phyloP scores from a whole-genome alignment of 2,888 invertebrate species.

The Hemaris fuciformis region DNA sequence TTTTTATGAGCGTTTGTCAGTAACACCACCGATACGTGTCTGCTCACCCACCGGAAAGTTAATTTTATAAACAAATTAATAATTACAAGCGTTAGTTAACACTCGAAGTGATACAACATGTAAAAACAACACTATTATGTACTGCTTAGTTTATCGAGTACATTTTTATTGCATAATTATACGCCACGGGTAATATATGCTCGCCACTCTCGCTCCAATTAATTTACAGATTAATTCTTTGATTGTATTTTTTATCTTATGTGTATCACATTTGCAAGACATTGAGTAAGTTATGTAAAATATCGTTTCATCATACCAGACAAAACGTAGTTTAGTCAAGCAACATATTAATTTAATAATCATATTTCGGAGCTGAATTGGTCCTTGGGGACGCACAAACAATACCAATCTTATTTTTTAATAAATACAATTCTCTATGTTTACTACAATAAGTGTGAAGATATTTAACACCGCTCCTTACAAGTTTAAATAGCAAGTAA shows the following conservation, averaged over 20 bases:
- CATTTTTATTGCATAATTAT: conserved; percentile 14
- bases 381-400: too few relatives aligned
- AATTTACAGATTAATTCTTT: background rate
- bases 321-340: too few relatives aligned
- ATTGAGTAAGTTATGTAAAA: background rate
- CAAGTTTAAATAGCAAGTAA: background rate
- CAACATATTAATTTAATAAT: too few relatives aligned
- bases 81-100: conserved; percentile 57
- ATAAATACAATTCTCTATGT: background rate
- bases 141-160: conserved; percentile 59
- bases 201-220: background rate
- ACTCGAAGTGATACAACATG: conserved; percentile 66
- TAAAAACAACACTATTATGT: conserved; percentile 75
- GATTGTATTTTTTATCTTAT: background rate
- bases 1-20: conserved; percentile 11
- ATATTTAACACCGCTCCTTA: background rate
- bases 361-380: too few relatives aligned
- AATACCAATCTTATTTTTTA: background rate
- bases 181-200: conserved; percentile 2
- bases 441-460: background rate
- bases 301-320: too few relatives aligned
- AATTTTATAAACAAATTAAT: conserved; percentile 72
- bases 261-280: background rate
- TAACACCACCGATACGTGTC: conserved; percentile 4
- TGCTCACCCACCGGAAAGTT: conserved; percentile 57